These are phyloP conservation scores for Lutra lutra DNA, from an alignment of 2,797 vertebrate genomes.

Conservation along the genomic window DNA sequence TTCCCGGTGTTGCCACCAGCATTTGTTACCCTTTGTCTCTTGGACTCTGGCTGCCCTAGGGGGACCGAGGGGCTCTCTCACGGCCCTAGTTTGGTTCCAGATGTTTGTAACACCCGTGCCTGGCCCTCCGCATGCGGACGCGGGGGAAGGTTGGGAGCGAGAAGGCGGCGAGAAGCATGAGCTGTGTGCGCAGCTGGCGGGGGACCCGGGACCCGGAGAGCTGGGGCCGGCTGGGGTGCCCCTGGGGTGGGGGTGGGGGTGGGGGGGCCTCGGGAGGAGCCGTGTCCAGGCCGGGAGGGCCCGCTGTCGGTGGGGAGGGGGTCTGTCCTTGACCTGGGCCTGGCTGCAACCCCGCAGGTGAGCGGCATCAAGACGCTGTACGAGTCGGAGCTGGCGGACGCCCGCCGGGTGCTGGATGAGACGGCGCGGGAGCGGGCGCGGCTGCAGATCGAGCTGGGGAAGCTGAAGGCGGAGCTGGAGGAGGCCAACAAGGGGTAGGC, in stretches of 20 bases:
- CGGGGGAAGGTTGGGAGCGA: too few species aligned
- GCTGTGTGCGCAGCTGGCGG: neutral
- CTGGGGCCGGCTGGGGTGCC: neutral
- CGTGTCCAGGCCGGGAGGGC: neutral
- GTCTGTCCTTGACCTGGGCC: neutral
- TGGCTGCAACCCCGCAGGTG: constrained; percentile 86
- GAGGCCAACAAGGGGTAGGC: constrained; percentile 92
- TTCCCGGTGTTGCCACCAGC: accelerated
- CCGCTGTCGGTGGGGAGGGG: too few species aligned
- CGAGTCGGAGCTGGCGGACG: constrained; percentile 95
- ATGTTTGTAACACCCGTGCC: neutral
- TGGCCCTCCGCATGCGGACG: accelerated
- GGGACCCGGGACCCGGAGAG: too few species aligned
- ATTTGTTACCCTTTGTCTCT: neutral
- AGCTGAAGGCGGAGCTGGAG: constrained; percentile 92
- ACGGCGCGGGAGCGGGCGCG: constrained; percentile 94
- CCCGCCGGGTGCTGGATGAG: constrained; percentile 95
- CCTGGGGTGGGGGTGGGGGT: accelerated
- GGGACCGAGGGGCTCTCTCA: neutral
- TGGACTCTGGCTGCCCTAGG: accelerated
- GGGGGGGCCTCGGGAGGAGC: neutral
- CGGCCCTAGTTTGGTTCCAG: neutral
- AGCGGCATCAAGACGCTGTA: constrained; percentile 94
- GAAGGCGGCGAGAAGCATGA: neutral
- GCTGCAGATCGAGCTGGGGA: constrained; percentile 96